These are phyloP conservation scores for Leistus spinibarbis DNA, from an alignment of 2,888 invertebrate genomes.

Conservation along the genomic window DNA sequence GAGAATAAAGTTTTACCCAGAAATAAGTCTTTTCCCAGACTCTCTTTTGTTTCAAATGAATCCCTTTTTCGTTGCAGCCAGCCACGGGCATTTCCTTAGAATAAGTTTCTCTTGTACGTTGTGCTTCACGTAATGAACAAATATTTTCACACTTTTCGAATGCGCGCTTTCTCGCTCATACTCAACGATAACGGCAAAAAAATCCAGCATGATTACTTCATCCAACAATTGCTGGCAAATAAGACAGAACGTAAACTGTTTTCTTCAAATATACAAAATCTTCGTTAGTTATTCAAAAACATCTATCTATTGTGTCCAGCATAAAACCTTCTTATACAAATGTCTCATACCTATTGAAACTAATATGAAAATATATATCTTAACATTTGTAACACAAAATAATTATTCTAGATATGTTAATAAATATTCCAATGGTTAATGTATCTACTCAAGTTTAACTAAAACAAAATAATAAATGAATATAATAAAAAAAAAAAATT, in stretches of 20 bases:
- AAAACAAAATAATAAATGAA: too few species aligned
- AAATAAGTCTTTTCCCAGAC: slow-evolving; percentile 9
- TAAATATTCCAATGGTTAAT: too few species aligned
- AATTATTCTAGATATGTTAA: too few species aligned
- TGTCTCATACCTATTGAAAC: too few species aligned
- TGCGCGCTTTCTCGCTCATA: background rate
- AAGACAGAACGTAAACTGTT: background rate
- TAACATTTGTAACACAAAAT: too few species aligned
- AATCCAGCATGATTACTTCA: background rate
- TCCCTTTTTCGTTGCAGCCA: background rate
- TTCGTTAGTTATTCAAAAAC: too few species aligned
- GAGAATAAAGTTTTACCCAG: slow-evolving; percentile 22
- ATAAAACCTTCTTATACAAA: too few species aligned
- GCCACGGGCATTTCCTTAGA: background rate
- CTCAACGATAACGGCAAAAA: background rate
- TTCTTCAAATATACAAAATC: background rate
- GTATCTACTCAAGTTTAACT: too few species aligned
- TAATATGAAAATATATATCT: too few species aligned
- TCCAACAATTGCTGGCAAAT: background rate
- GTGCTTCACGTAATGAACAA: background rate
- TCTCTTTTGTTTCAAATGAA: slow-evolving; percentile 17
- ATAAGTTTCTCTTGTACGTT: background rate
- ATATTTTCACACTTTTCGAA: background rate
- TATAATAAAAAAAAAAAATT: too few species aligned
- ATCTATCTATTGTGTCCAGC: too few species aligned